Evolutionary conservation across 53 echinoderm and acorn worm genomes (phyloP), one percentile per base, ranked within the genome.

Genomic region (Stichopus horrens): DNA sequence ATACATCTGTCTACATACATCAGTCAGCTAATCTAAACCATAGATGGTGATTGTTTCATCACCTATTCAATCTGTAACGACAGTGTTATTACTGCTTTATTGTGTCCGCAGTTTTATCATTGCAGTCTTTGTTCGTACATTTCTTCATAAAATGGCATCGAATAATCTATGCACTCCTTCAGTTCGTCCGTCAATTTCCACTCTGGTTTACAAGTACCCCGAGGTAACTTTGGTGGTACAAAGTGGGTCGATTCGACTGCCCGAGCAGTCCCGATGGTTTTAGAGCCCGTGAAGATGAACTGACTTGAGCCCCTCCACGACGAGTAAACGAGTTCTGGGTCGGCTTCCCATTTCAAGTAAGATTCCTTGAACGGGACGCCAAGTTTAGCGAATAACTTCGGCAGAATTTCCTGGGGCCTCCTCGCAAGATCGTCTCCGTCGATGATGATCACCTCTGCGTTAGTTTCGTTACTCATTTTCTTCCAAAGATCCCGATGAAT

Each of bases 81-180:
- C 37, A 37, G 37, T 37, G 37, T 37, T 37, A 37, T 37, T 37
- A 2, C 37, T 37, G 37, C 37, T 37, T 37, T 37, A 37, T 37
- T 37, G 2, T 37, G 37, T 37, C 0, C 2, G 37, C 37, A 37
- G 37, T 37, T 37, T 37, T 37, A 37, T 37, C 37, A 37, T 37
- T 2, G 37, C 37, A 76, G 52, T 54, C 77, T 76, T 7, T 54
- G 52, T 9, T 51, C 21, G 77, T 76, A 76, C 77, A 76, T 76
- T 16, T 76, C 77, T 76, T 76, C 77, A 54, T 76, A 76, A 54
- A 76, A 76, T 53, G 77, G 77, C 21, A 76, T n/a, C 5, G 77
- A 51, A 9, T 54, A 51, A 9, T 76, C 77, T 7, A 76, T 8
- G 9, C 54, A 76, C 54, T 76, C 77, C 21, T 54, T 51, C 53